Conservation (phyloP, 2,888 invertebrate species). For the Aspidapion aeneum region DNA sequence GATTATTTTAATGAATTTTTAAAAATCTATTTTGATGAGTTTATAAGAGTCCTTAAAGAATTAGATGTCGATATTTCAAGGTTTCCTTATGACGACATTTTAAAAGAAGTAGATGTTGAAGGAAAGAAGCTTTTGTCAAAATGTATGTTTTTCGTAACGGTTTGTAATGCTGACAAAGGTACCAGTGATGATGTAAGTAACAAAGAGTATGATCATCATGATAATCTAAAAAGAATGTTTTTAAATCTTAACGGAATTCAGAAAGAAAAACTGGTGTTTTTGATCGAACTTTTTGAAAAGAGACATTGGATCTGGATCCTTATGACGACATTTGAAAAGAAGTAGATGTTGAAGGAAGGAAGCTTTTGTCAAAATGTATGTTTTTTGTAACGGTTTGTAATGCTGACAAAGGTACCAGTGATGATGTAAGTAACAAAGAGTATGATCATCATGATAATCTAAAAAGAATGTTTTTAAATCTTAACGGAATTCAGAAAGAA, state of each 20-base stretch:
- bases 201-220: conserved; percentile 11
- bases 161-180: conserved; percentile 11
- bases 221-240: background rate
- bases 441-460: conserved; percentile 11
- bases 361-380: background rate
- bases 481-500: conserved; percentile 11
- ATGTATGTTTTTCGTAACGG: background rate
- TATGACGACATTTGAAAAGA: conserved; percentile 16
- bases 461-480: background rate
- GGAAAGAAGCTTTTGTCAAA: background rate
- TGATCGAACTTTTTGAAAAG: conserved; percentile 6
- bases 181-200: conserved; percentile 4
- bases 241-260: conserved; percentile 10
- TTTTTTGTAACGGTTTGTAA: background rate
- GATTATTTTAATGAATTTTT: conserved; percentile 13
- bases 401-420: conserved; percentile 10
- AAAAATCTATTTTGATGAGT: conserved; percentile 16
- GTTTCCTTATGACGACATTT: conserved; percentile 13
- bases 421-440: conserved; percentile 8
- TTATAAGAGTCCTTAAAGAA: conserved; percentile 14
- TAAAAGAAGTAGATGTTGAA: conserved; percentile 14
- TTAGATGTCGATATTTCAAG: conserved; percentile 14
- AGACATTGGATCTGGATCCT: conserved; percentile 12
- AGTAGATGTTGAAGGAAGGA: conserved; percentile 5
- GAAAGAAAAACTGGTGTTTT: conserved; percentile 12